phyloP scores from a whole-genome alignment of 53 echinoderm and acorn worm species.

The Pentamera pediparva region DNA sequence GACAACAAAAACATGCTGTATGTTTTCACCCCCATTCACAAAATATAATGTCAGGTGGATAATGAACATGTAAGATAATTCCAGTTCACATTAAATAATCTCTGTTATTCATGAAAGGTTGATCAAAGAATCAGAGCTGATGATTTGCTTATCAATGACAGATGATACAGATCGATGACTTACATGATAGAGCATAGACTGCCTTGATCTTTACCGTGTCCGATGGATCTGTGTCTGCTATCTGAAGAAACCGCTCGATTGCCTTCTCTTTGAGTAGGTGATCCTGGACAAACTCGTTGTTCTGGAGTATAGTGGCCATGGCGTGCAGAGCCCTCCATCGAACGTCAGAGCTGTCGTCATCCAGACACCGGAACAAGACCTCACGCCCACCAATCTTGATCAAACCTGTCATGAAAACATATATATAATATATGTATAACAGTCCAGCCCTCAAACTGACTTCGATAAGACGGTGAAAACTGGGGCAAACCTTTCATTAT shows the following conservation, averaged over 20 bases:
- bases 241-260: constrained; percentile 44
- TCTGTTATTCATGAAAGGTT: background rate
- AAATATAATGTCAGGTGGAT: background rate
- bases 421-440: too few relatives aligned
- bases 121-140: background rate
- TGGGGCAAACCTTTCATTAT: background rate
- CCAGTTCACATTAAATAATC: background rate
- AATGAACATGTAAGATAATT: too few relatives aligned
- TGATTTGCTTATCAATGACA: background rate
- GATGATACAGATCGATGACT: constrained; percentile 25
- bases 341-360: constrained; percentile 76
- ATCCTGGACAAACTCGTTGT: constrained; percentile 69
- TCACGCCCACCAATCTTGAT: constrained; percentile 73
- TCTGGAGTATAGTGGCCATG: constrained; percentile 70
- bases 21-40: background rate
- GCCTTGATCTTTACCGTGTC: constrained; percentile 76
- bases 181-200: constrained; percentile 94
- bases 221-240: constrained; percentile 60
- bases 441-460: too few relatives aligned
- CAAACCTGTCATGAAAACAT: constrained; percentile 52
- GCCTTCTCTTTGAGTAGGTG: constrained; percentile 48
- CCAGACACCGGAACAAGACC: constrained; percentile 49
- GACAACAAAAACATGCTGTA: too few relatives aligned
- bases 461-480: background rate
- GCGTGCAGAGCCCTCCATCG: constrained; percentile 83